Conservation (phyloP, 2,797 vertebrate genomes). For the Falco concolor region DNA sequence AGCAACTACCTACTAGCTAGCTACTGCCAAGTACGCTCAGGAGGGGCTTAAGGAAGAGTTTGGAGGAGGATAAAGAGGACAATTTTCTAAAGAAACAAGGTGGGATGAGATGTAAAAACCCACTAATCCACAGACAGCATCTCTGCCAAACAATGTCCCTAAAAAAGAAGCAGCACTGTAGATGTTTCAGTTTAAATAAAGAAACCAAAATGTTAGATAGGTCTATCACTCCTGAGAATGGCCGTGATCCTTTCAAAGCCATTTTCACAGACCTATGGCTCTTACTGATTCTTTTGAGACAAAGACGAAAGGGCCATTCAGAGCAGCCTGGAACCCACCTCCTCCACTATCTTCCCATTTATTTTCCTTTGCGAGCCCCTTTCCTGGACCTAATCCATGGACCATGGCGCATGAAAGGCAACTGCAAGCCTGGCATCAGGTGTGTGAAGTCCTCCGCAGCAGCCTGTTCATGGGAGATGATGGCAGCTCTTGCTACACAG, state of each 20-base stretch:
- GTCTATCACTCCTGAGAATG: not conserved
- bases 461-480: not conserved
- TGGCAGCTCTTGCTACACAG: not conserved
- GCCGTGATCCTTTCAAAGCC: not conserved
- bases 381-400: constrained; percentile 28
- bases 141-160: not conserved
- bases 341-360: constrained; percentile 18
- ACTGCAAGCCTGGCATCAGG: constrained; percentile 13
- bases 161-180: not conserved
- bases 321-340: not conserved
- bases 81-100: not conserved
- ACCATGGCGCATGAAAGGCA: constrained; percentile 39
- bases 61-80: not conserved
- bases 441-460: not conserved
- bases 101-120: not conserved
- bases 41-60: not conserved
- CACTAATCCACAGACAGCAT: not conserved
- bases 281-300: not conserved
- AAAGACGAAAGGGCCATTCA: constrained; percentile 48
- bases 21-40: not conserved
- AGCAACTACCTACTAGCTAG: not conserved
- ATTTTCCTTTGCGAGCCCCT: not conserved
- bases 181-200: not conserved
- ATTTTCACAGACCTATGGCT: not conserved
- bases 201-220: not conserved